Conservation (phyloP, 2,113 vertebrate genomes). For the Pan troglodytes region DNA sequence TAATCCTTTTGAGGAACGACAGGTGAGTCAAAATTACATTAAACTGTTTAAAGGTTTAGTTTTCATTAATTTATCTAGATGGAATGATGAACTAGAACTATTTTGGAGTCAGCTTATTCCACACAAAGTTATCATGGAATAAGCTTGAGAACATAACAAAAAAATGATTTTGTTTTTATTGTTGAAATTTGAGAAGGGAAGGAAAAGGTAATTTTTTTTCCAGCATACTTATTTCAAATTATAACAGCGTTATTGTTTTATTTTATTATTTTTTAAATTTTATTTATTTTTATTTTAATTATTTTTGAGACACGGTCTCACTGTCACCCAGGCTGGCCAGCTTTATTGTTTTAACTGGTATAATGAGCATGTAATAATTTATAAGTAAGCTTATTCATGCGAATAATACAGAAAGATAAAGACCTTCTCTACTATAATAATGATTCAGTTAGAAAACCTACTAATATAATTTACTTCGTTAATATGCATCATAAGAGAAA, state of each 20-base stretch:
- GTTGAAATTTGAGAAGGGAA: neutral
- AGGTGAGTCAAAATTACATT: constrained; percentile 83
- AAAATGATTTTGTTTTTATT: neutral
- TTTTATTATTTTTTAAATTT: neutral
- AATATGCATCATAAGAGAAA: neutral
- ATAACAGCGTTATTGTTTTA: neutral
- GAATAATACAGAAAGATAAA: neutral
- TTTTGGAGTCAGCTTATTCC: neutral
- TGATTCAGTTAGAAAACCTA: neutral
- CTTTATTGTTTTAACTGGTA: neutral
- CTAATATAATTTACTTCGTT: neutral
- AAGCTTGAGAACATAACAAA: neutral
- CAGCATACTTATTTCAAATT: constrained; percentile 5
- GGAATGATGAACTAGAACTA: neutral
- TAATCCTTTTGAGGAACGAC: constrained; percentile 86
- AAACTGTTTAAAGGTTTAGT: neutral
- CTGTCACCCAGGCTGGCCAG: no score
- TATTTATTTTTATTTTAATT: no score
- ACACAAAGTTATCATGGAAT: neutral
- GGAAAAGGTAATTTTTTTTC: neutral
- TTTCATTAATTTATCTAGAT: neutral
- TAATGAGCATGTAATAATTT: neutral
- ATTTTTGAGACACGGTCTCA: no score
- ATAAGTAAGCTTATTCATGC: neutral
- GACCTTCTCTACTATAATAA: neutral